Conservation (phyloP, 2,888 invertebrate genomes). For the Thysanoteuthis rhombus region DNA sequence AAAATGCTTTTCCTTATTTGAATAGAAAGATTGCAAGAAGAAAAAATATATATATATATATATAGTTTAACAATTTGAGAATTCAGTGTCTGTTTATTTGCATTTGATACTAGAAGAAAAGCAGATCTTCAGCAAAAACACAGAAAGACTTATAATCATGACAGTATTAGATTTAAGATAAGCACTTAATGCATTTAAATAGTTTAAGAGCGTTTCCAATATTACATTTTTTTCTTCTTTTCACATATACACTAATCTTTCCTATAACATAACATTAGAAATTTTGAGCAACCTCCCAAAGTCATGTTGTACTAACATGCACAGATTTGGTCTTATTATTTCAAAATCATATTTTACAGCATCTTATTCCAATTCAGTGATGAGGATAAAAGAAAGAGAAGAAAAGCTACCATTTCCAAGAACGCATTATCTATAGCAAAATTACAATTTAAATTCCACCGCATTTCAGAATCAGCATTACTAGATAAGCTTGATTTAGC, state of each 20-base stretch:
- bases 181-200: not conserved
- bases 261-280: not conserved
- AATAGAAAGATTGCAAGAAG: not conserved
- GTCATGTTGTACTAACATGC: not conserved
- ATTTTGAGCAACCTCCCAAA: not conserved
- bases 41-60: too few species aligned
- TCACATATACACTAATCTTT: not conserved
- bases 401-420: not conserved
- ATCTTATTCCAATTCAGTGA: not conserved
- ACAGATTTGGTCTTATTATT: not conserved
- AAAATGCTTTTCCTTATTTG: not conserved
- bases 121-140: not conserved
- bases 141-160: not conserved
- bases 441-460: not conserved
- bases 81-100: not conserved
- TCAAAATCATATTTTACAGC: not conserved
- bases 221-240: not conserved
- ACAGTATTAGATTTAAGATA: not conserved
- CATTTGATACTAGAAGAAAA: not conserved
- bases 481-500: not conserved
- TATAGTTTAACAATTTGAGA: not conserved
- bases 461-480: not conserved
- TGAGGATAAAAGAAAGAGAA: not conserved
- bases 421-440: not conserved
- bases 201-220: not conserved